These are phyloP conservation scores for Marmota monax DNA, from an alignment of 2,113 vertebrate species.

Conservation along the genomic window DNA sequence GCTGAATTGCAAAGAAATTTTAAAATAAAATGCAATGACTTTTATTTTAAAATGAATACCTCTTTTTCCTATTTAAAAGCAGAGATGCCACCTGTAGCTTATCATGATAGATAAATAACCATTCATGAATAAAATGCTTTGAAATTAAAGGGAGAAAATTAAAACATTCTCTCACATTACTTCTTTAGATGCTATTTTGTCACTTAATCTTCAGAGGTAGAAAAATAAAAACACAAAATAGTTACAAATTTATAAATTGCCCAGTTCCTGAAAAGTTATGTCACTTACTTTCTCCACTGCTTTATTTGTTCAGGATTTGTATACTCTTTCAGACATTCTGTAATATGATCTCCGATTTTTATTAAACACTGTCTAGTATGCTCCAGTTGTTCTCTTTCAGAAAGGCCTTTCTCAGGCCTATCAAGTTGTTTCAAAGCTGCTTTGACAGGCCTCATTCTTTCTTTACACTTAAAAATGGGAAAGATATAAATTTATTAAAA, in stretches of 20 bases:
- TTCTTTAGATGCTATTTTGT: not conserved
- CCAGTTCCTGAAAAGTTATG: not conserved
- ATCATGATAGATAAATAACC: not conserved
- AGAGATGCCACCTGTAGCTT: not conserved
- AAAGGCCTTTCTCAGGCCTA: slow-evolving; percentile 98
- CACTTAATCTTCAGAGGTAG: slow-evolving; percentile 17
- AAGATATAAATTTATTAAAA: slow-evolving; percentile 67
- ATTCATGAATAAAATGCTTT: slow-evolving; percentile 34
- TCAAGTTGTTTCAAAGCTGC: slow-evolving; percentile 98
- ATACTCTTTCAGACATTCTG: slow-evolving; percentile 97
- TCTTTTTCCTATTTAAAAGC: slow-evolving; percentile 30
- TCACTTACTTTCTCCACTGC: slow-evolving; percentile 97
- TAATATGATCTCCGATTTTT: slow-evolving; percentile 99
- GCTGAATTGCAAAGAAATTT: not conserved
- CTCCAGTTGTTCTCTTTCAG: slow-evolving; percentile 98
- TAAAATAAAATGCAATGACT: slow-evolving; percentile 51
- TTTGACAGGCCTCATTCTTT: slow-evolving; percentile 99
- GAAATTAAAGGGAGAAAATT: slow-evolving; percentile 20
- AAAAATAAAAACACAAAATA: slow-evolving; percentile 15
- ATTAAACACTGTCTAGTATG: slow-evolving; percentile 98
- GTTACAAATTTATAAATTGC: not conserved
- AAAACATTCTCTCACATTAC: not conserved
- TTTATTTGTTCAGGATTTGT: slow-evolving; percentile 98
- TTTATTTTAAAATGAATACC: slow-evolving; percentile 5
- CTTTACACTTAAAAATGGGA: slow-evolving; percentile 93